Base-by-base conservation (phyloP, 2,888 invertebrate species). In the Saturnia japonica region DNA sequence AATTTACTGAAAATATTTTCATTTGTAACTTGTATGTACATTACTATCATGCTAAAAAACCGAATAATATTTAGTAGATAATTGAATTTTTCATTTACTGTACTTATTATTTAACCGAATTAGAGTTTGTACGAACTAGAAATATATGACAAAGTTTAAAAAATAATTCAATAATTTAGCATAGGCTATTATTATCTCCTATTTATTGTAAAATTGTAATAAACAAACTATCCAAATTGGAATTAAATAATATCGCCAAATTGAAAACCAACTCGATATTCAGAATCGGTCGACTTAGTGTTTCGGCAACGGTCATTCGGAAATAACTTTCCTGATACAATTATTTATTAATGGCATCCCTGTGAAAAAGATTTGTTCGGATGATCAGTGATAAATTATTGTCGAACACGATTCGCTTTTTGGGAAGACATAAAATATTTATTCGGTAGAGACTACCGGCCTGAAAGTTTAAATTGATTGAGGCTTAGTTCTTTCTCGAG, bases 321-420 rank as follows among this genome's bases (percentile, higher is more conserved):
- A 64, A 40, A 62, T n/a, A 64, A 40, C 40, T 16, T 64, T 64
- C n/a, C 40, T n/a, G 12, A 40, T 64, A 64, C 22, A 9, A 16
- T 40, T 64, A 57, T 64, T 40, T 40, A 64, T 64, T 64, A 64
- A 64, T 64, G 34, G 7, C 4, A 3, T 60, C 28, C 57, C 14
- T 25, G 57, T 28, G 25, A 60, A 28, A 60, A 60, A 34, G 34
- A 45, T 60, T 40, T 51, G 22, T 51, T 64, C 47, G 69, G 34
- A 66, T 51, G 43, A 64, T 64, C 47, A 47, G 69, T 69, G 40
- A 69, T 69, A 66, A 69, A 69, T 69, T 69, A 51, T 69, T 66
- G 22, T 4, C 64, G 45, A 51, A 40, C 51, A 16, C 22, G 47
- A 64, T 69, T 69, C 66, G 22, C 66, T 22, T 51, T 34, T 64